These are phyloP conservation scores for Bombyx huttoni DNA, from an alignment of 2,888 invertebrate genomes.

Conservation along the genomic window DNA sequence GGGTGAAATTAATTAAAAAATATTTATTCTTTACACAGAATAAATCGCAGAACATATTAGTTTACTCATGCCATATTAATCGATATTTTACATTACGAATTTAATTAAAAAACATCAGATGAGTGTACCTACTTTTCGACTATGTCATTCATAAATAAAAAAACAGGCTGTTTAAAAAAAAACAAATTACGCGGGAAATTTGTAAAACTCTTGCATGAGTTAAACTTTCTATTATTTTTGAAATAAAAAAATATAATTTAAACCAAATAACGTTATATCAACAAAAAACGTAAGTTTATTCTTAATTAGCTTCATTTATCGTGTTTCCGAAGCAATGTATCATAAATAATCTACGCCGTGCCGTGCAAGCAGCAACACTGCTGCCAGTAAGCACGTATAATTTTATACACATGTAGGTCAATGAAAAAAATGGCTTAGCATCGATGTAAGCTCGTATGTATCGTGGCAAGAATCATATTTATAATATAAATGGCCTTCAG, in stretches of 20 bases:
- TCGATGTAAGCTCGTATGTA: conserved; percentile 58
- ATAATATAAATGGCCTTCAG: conserved; percentile 72
- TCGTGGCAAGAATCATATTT: conserved; percentile 69
- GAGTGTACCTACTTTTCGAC: too few species aligned
- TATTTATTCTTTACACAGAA: too few species aligned
- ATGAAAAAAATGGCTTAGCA: conserved; percentile 70
- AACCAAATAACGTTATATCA: neutral
- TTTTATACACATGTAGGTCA: conserved; percentile 71
- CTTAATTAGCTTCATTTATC: conserved; percentile 8
- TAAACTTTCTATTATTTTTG: conserved; percentile 9
- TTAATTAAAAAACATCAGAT: too few species aligned
- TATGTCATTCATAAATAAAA: too few species aligned
- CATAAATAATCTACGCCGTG: conserved; percentile 11
- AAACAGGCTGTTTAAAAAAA: conserved; percentile 7
- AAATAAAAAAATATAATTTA: neutral
- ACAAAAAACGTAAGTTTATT: neutral
- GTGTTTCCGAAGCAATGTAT: neutral
- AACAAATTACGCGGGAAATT: conserved; percentile 36
- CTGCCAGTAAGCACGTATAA: conserved; percentile 50
- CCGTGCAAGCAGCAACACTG: conserved; percentile 50
- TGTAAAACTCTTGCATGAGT: conserved; percentile 11
- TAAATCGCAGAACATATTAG: too few species aligned
- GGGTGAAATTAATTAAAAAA: too few species aligned
- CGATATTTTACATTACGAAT: too few species aligned
- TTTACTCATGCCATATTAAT: too few species aligned